A percentile compares a stretch with the other conserved stretches of the same genome.
phyloP scores from a whole-genome alignment of 2,888 invertebrate genomes.

The Mythimna pallens region DNA sequence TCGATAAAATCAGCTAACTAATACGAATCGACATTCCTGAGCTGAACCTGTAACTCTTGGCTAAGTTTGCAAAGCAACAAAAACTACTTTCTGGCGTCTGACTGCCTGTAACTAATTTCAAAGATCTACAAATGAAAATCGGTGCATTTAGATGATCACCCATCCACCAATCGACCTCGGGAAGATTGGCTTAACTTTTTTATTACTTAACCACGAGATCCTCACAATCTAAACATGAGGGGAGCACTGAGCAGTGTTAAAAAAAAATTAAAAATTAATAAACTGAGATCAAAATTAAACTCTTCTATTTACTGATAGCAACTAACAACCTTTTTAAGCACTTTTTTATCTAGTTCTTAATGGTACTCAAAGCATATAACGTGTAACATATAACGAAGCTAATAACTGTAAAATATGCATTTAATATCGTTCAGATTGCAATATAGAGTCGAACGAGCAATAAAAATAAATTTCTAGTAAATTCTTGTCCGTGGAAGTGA shows the following conservation, averaged over 20 bases:
- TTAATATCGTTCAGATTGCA: conserved; percentile 21
- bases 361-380: background rate
- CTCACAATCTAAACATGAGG: too few relatives aligned
- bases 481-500: conserved; percentile 10
- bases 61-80: background rate
- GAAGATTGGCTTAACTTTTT: too few relatives aligned
- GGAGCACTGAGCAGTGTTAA: background rate
- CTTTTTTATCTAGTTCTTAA: background rate
- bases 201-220: too few relatives aligned
- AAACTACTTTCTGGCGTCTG: too few relatives aligned
- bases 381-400: background rate
- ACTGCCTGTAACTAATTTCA: too few relatives aligned
- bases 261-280: background rate
- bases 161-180: too few relatives aligned
- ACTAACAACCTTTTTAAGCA: background rate
- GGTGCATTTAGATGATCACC: too few relatives aligned
- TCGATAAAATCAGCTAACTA: conserved; percentile 20
- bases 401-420: background rate
- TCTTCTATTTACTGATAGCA: background rate
- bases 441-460: background rate
- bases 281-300: background rate
- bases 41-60: conserved; percentile 1
- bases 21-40: conserved; percentile 14
- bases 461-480: conserved; percentile 15
- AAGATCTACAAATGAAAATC: too few relatives aligned